Percentiles rank a stretch among this genome's conserved stretches.
These are phyloP conservation scores for Crematogaster levior DNA, from an alignment of 2,888 invertebrate species.

Conservation along the genomic window DNA sequence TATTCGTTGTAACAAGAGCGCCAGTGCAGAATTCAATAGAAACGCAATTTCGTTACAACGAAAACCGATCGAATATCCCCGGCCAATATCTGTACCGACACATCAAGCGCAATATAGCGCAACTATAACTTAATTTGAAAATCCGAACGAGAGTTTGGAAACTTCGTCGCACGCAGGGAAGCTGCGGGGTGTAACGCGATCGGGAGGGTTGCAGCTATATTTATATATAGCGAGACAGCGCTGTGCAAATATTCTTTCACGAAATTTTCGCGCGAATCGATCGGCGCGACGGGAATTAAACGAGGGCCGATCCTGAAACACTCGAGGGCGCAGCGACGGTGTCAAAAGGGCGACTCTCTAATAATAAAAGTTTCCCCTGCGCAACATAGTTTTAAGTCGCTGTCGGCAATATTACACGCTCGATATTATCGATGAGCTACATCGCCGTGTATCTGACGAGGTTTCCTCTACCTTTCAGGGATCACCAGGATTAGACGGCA, in stretches of 20 bases:
- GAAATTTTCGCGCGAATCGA: conserved; percentile 13
- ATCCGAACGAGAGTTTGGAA: conserved; percentile 43
- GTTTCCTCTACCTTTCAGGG: conserved; percentile 91
- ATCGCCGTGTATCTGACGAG: conserved; percentile 84
- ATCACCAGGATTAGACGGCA: conserved; percentile 97
- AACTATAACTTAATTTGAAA: conserved; percentile 46
- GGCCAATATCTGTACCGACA: conserved; percentile 29
- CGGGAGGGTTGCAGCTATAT: neutral
- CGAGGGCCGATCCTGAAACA: conserved; percentile 39
- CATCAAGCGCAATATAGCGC: conserved; percentile 39
- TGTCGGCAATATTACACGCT: conserved; percentile 60
- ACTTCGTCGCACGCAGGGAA: conserved; percentile 17
- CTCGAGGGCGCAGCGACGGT: conserved; percentile 45
- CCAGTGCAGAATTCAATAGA: conserved; percentile 32
- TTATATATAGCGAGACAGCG: conserved; percentile 15
- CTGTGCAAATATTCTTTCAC: conserved; percentile 40
- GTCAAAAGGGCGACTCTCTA: conserved; percentile 53
- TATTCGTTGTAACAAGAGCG: conserved; percentile 24
- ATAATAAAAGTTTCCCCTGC: conserved; percentile 41
- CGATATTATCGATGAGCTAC: conserved; percentile 72
- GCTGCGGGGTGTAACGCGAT: conserved; percentile 27
- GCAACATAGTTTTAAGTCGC: conserved; percentile 60
- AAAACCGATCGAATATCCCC: conserved; percentile 44
- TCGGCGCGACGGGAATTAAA: conserved; percentile 13
- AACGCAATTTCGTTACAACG: conserved; percentile 43